phyloP scores from a whole-genome alignment of 1,140 invertebrate species.

The Bombus cullumanus region DNA sequence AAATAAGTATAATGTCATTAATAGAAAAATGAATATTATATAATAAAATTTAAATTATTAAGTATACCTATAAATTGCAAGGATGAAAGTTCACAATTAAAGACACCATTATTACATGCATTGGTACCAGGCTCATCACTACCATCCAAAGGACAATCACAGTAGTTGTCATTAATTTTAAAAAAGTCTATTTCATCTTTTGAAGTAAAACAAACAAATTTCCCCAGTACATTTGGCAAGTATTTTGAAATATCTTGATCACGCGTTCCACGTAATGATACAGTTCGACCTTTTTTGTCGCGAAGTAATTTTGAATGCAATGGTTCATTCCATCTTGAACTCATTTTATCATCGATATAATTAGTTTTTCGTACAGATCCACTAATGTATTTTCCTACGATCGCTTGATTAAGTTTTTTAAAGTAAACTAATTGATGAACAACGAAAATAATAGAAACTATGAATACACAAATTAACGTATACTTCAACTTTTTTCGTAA shows the following conservation, averaged over 20 bases:
- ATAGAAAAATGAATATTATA: slow-evolving; percentile 2
- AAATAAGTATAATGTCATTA: neutral
- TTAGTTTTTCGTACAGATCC: slow-evolving; percentile 43
- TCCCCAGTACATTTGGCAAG: slow-evolving; percentile 72
- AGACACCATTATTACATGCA: slow-evolving; percentile 92
- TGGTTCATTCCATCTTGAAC: slow-evolving; percentile 59
- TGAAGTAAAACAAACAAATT: slow-evolving; percentile 80
- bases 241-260: slow-evolving; percentile 75
- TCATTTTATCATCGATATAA: slow-evolving; percentile 24
- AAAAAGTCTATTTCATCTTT: slow-evolving; percentile 83
- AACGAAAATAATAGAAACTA: slow-evolving; percentile 56
- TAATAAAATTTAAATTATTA: slow-evolving; percentile 8
- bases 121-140: slow-evolving; percentile 95
- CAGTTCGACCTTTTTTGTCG: slow-evolving; percentile 59
- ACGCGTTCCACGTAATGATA: slow-evolving; percentile 72
- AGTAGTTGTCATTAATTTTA: slow-evolving; percentile 96
- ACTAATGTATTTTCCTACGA: slow-evolving; percentile 54
- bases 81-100: slow-evolving; percentile 86
- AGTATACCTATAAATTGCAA: slow-evolving; percentile 55
- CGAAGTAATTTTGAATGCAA: slow-evolving; percentile 65
- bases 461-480: slow-evolving; percentile 47
- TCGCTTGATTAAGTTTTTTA: slow-evolving; percentile 53
- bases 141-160: slow-evolving; percentile 93
- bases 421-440: slow-evolving; percentile 58
- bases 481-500: slow-evolving; percentile 48